Conservation (phyloP, 2,888 invertebrate genomes). For the Leptopilina syphax region DNA sequence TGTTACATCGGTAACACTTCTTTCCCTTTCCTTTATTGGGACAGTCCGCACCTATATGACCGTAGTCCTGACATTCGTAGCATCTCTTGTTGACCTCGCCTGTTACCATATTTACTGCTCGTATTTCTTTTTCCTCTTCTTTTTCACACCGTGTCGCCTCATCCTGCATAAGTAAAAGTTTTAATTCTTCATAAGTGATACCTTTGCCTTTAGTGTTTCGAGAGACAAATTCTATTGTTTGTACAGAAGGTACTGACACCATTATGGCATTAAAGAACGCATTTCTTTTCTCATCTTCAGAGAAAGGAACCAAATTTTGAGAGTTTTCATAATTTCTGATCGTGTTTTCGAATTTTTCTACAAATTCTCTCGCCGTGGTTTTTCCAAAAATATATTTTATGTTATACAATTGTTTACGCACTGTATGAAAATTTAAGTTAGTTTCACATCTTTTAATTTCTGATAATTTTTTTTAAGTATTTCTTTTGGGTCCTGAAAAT, state of each 20-base stretch:
- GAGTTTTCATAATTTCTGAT: conserved; percentile 50
- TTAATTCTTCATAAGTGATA: conserved; percentile 7
- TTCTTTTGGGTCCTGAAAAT: conserved; percentile 51
- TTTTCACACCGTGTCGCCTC: background rate
- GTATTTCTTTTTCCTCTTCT: background rate
- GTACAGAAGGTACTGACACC: conserved; percentile 24
- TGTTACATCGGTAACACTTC: background rate
- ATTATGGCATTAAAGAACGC: conserved; percentile 42
- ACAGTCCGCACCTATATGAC: background rate
- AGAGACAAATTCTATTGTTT: conserved; percentile 18
- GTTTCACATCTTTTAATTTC: conserved; percentile 53
- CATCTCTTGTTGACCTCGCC: background rate
- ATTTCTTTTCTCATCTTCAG: conserved; percentile 54
- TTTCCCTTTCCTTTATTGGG: background rate
- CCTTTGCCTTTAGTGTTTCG: background rate
- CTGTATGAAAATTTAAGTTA: conserved; percentile 49
- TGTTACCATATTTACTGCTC: background rate
- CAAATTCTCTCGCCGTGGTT: conserved; percentile 51
- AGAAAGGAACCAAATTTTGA: conserved; percentile 47
- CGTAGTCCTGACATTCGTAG: background rate
- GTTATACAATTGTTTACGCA: conserved; percentile 51
- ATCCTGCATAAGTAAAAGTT: background rate
- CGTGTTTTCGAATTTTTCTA: conserved; percentile 36
- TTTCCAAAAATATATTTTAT: conserved; percentile 50
- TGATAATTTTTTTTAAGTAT: conserved; percentile 51